Evolutionary conservation across 2,113 vertebrate species (phyloP).

Genomic region (Pomatorhinus ruficollis): DNA sequence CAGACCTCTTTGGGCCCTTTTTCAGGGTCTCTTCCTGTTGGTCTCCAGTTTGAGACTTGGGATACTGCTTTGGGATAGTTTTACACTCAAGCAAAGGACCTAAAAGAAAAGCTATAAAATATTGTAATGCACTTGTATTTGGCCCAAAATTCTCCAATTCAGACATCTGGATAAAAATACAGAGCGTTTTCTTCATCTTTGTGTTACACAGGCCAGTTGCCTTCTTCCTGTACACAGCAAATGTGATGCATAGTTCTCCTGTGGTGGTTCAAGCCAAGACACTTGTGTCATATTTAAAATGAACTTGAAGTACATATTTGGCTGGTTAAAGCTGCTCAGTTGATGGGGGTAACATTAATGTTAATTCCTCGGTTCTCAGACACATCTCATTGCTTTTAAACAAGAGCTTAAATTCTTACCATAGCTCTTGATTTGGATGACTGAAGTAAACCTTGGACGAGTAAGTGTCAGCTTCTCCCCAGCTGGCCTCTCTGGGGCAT

Average conservation of each 20-base stretch:
- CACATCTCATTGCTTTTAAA: not conserved
- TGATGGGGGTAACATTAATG: not conserved
- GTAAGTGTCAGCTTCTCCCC: not conserved
- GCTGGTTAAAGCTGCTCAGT: not conserved
- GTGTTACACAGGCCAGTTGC: not conserved
- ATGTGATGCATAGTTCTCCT: not conserved
- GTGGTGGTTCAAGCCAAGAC: not conserved
- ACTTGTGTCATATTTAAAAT: not conserved
- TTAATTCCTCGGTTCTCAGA: not conserved
- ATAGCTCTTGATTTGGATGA: not conserved
- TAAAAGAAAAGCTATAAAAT: not conserved
- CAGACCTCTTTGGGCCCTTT: not conserved
- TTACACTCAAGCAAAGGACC: not conserved
- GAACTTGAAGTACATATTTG: not conserved
- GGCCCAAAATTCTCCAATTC: not conserved
- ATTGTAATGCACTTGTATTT: not conserved
- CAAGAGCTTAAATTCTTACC: not conserved
- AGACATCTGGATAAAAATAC: not conserved
- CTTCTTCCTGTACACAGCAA: not conserved
- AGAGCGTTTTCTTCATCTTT: not conserved
- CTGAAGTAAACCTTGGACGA: not conserved
- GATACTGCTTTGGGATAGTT: not conserved
- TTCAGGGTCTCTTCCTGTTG: not conserved
- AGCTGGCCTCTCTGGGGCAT: not conserved
- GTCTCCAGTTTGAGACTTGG: not conserved